Evolutionary conservation across 2,888 invertebrate species (phyloP).

Genomic region (Abscondita cerata): DNA sequence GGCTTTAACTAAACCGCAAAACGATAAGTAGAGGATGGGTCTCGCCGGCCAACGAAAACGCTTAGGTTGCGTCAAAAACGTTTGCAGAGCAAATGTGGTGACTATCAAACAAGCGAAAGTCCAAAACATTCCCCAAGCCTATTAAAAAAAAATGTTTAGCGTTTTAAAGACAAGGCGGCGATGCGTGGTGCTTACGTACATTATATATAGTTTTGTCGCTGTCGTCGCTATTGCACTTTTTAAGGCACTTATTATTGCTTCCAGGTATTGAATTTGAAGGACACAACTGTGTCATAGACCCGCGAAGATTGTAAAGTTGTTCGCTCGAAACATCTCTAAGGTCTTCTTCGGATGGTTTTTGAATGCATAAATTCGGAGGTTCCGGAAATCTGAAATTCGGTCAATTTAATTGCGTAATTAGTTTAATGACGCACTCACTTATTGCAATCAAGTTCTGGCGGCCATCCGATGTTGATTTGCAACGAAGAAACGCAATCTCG

Average conservation of each 20-base stretch:
- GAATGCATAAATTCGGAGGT: constrained; percentile 79
- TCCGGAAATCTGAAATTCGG: constrained; percentile 70
- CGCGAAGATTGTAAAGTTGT: constrained; percentile 22
- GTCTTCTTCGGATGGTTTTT: constrained; percentile 57
- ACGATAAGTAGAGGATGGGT: constrained; percentile 87
- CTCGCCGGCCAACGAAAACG: constrained; percentile 93
- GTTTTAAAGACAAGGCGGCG: not conserved
- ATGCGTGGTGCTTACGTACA: constrained; percentile 33
- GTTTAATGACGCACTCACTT: constrained; percentile 39
- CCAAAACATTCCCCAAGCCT: constrained; percentile 77
- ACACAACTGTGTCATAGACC: constrained; percentile 39
- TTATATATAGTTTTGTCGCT: constrained; percentile 50
- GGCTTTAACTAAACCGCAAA: constrained; percentile 64
- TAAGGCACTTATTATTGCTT: constrained; percentile 44
- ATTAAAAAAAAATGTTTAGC: constrained; percentile 17
- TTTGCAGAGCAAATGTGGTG: constrained; percentile 82
- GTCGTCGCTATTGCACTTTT: constrained; percentile 38
- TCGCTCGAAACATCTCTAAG: constrained; percentile 23
- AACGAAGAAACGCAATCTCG: constrained; percentile 76
- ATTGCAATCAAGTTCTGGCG: constrained; percentile 77
- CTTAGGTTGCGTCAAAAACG: constrained; percentile 88
- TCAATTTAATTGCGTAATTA: not conserved
- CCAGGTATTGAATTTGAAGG: constrained; percentile 42
- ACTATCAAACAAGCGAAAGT: constrained; percentile 81
- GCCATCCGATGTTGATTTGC: constrained; percentile 70